Evolutionary conservation across 1,140 invertebrate genomes (phyloP), one percentile per base, ranked within the genome.

Genomic region (Cotesia typhae): DNA sequence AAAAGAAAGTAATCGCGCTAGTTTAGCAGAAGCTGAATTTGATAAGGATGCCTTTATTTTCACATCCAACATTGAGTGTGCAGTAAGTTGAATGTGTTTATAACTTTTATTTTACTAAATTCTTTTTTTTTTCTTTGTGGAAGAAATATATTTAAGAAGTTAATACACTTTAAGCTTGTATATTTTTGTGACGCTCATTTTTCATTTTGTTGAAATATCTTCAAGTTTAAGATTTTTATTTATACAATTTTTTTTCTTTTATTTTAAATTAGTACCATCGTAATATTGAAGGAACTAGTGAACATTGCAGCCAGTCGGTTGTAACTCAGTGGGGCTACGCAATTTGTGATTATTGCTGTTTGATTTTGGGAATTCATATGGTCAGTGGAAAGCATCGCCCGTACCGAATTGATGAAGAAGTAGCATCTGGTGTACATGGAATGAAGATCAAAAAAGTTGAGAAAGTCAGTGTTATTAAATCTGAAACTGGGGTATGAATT

Each of bases 271-370:
- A 91, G 90, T 89, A 82, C 73, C 90, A 91, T 74, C 84, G 86
- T 41, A 74, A 64, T 0, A 67, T 75, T 0, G 88, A 89, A 37
- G 82, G 66, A 51, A 69, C 80, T n/a, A 36, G 80, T 0, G 57
- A 82, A 3, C 80, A 85, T 59, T 92, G 91, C 74, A 90, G 88
- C 52, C 75, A 81, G 52, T 88, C 89, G 0, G 82, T 86, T 2
- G 85, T 86, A 0, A 87, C 87, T 38, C 85, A 90, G 59, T 89
- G 88, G 87, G 87, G 85, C 1, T 91, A 83, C 80, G 87, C 85
- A 1, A 76, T 91, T 4, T 88, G 89, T 37, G 89, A 90, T 75
- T 80, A 81, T 64, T 89, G 88, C 73, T 91, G 89, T 73, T 73
- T 82, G 0, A 70, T 82, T 5, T 74, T 89, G 9, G 82, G 79